These are phyloP conservation scores for Neopipo cinnamomea DNA, from an alignment of 2,113 vertebrate genomes.

Conservation along the genomic window DNA sequence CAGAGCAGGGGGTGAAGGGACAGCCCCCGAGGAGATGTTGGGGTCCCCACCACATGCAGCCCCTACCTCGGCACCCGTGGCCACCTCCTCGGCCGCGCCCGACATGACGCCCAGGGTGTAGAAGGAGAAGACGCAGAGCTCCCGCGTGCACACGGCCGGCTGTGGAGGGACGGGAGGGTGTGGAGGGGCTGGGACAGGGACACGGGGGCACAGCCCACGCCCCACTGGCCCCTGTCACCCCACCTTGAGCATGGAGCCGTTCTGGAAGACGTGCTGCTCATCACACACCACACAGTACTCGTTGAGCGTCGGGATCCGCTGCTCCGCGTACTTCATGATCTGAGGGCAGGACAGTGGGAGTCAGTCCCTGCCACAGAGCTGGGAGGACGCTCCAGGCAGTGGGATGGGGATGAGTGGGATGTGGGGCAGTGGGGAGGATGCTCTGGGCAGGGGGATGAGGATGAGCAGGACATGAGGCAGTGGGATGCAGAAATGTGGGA, in stretches of 20 bases:
- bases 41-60: accelerated
- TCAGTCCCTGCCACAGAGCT: accelerated
- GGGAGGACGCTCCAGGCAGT: not conserved
- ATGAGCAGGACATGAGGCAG: not conserved
- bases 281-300: conserved; percentile 99
- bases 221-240: accelerated
- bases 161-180: conserved; percentile 16
- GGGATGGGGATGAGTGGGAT: not conserved
- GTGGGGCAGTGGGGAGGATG: not conserved
- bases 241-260: conserved; percentile 99
- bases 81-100: conserved; percentile 95
- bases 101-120: conserved; percentile 99
- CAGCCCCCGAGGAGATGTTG: accelerated
- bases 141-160: conserved; percentile 97
- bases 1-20: not conserved
- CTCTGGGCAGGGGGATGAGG: accelerated
- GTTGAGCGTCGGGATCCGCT: conserved; percentile 95
- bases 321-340: conserved; percentile 99
- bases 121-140: conserved; percentile 98
- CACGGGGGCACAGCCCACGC: accelerated
- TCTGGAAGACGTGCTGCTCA: conserved; percentile 99
- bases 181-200: not conserved
- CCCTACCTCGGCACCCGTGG: conserved; percentile 93
- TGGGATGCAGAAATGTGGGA: too few species aligned
- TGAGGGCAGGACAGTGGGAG: not conserved